A percentile compares a stretch with the other conserved stretches of the same genome.
These are phyloP conservation scores for Zophobas morio DNA, from an alignment of 1,140 invertebrate genomes.

Conservation along the genomic window DNA sequence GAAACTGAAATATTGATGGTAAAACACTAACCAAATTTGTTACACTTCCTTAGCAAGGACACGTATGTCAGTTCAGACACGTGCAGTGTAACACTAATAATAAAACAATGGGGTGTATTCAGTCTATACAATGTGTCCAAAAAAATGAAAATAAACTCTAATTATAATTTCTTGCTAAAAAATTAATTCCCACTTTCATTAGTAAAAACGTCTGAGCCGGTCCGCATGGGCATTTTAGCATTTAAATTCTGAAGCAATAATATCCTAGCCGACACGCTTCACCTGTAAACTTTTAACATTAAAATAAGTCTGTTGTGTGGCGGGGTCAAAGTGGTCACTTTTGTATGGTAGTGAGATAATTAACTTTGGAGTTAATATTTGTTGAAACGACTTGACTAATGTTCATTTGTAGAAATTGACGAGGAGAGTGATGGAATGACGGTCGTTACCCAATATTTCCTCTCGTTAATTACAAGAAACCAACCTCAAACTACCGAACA, in stretches of 20 bases:
- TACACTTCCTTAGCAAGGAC: too few relatives aligned
- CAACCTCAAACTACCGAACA: constrained; percentile 38
- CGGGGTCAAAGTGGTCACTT: constrained; percentile 31
- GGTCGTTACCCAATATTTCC: constrained; percentile 31
- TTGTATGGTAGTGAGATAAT: constrained; percentile 43
- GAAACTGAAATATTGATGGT: too few relatives aligned
- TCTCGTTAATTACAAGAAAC: constrained; percentile 39
- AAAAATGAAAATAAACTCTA: too few relatives aligned
- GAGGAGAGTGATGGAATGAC: constrained; percentile 39
- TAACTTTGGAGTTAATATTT: constrained; percentile 48
- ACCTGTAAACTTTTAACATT: constrained; percentile 18
- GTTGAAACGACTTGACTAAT: constrained; percentile 48
- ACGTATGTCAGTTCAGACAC: too few relatives aligned
- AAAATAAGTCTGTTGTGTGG: constrained; percentile 14
- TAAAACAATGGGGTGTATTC: too few relatives aligned
- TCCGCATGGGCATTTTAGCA: neutral
- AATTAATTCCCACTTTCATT: neutral
- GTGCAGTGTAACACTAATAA: too few relatives aligned
- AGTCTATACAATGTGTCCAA: too few relatives aligned
- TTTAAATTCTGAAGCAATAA: neutral
- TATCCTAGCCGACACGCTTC: constrained; percentile 6
- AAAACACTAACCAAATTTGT: too few relatives aligned
- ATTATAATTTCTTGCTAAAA: too few relatives aligned
- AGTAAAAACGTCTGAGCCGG: neutral
- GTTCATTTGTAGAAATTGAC: constrained; percentile 44